Conservation (phyloP, 2,113 vertebrate genomes). For the Centropristis striata region DNA sequence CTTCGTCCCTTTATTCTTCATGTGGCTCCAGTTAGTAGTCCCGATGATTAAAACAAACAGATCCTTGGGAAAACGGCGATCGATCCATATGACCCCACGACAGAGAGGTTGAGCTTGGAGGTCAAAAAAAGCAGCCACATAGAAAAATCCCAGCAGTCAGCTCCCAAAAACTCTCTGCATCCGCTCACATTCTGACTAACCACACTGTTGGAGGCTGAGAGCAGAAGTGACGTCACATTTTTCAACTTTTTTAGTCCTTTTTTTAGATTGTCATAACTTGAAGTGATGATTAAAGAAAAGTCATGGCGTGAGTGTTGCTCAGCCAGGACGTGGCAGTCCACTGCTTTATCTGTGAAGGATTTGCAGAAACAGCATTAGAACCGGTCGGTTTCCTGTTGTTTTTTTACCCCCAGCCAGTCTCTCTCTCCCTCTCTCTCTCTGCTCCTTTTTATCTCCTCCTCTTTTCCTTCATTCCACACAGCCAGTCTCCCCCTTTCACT, state of each 20-base stretch:
- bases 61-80: conserved; percentile 60
- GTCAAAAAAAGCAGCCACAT: conserved; percentile 57
- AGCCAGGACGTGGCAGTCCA: conserved; percentile 44
- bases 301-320: background rate
- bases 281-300: conserved; percentile 37
- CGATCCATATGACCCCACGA: conserved; percentile 71
- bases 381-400: conserved; percentile 80
- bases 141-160: conserved; percentile 70
- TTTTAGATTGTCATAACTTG: conserved; percentile 38
- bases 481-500: conserved; percentile 67
- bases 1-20: conserved; percentile 99
- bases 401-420: conserved; percentile 70
- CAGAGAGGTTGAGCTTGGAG: conserved; percentile 32
- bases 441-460: conserved; percentile 80
- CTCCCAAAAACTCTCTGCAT: conserved; percentile 78
- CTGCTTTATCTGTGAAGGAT: conserved; percentile 69
- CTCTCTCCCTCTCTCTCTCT: conserved; percentile 56
- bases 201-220: conserved; percentile 70
- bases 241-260: conserved; percentile 49
- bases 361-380: conserved; percentile 78
- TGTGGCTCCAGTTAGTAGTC: conserved; percentile 87
- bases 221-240: conserved; percentile 83
- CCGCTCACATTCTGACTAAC: conserved; percentile 83
- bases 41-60: conserved; percentile 70
- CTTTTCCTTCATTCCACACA: conserved; percentile 81